Percentiles rank a stretch among this genome's conserved stretches.
phyloP scores from a whole-genome alignment of 2,113 vertebrate genomes.

The Empidonax traillii region DNA sequence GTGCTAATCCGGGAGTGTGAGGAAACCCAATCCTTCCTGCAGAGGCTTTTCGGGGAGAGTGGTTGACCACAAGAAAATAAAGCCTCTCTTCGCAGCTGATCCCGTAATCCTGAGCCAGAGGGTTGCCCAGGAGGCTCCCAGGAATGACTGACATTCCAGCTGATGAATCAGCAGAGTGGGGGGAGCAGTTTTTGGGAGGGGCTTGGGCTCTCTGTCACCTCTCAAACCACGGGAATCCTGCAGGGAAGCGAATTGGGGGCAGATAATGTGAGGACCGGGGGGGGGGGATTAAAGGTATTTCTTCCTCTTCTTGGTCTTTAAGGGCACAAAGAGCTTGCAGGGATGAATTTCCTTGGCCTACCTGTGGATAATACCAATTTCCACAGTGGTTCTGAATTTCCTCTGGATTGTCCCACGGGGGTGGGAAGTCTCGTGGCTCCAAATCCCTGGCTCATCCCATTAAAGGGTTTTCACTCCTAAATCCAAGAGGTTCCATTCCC shows the following conservation, averaged over 20 bases:
- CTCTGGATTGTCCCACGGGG: not conserved
- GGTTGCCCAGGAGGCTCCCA: not conserved
- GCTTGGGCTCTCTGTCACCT: not conserved
- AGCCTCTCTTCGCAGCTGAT: not conserved
- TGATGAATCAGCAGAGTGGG: not conserved
- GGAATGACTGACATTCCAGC: not conserved
- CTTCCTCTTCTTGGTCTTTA: not conserved
- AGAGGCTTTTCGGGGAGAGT: not conserved
- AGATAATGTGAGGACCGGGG: not conserved
- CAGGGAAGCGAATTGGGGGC: not conserved
- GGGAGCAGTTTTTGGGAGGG: not conserved
- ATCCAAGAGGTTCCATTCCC: not conserved
- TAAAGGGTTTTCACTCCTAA: not conserved
- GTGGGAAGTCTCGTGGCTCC: not conserved
- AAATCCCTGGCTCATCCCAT: not conserved
- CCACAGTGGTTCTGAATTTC: not conserved
- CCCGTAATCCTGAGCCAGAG: not conserved
- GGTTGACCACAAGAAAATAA: slow-evolving; percentile 55
- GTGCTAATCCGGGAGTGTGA: not conserved
- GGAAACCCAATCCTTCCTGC: slow-evolving; percentile 53
- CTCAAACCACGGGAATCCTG: not conserved
- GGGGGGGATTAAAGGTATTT: not conserved
- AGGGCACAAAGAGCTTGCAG: not conserved
- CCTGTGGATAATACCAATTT: not conserved
- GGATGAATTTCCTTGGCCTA: not conserved